Evolutionary conservation across 1,140 invertebrate genomes (phyloP).

Genomic region (Drosophila nigrodunni): DNA sequence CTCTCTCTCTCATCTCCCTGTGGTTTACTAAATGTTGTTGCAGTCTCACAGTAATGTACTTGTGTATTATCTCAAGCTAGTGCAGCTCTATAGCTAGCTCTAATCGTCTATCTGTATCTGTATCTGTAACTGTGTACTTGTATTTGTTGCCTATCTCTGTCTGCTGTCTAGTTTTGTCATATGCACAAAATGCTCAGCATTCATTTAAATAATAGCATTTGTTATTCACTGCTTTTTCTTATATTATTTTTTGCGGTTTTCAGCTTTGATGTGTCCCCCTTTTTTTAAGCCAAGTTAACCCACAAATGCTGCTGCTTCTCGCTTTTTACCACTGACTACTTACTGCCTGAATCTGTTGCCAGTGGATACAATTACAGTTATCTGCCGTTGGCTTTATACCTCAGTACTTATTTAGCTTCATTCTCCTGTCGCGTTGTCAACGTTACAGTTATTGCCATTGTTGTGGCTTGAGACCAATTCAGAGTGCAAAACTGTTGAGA

Average conservation of each 20-base stretch:
- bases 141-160: slow-evolving; percentile 24
- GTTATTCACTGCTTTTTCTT: slow-evolving; percentile 51
- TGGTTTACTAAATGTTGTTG: slow-evolving; percentile 39
- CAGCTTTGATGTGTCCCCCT: slow-evolving; percentile 59
- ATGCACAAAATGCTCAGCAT: slow-evolving; percentile 34
- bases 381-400: slow-evolving; percentile 34
- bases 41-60: slow-evolving; percentile 28
- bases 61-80: slow-evolving; percentile 34
- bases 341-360: slow-evolving; percentile 27
- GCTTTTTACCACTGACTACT: neutral
- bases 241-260: slow-evolving; percentile 60
- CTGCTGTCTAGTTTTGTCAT: slow-evolving; percentile 20
- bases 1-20: slow-evolving; percentile 3
- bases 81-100: slow-evolving; percentile 35
- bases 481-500: slow-evolving; percentile 2
- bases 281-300: slow-evolving; percentile 34
- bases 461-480: slow-evolving; percentile 47
- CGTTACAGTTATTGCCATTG: slow-evolving; percentile 67
- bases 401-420: slow-evolving; percentile 11
- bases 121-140: slow-evolving; percentile 39
- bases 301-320: slow-evolving; percentile 45
- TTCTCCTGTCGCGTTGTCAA: slow-evolving; percentile 38
- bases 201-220: slow-evolving; percentile 47
- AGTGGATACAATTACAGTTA: slow-evolving; percentile 80
- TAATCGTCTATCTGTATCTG: slow-evolving; percentile 15